These are phyloP conservation scores for Streptopelia turtur DNA, from an alignment of 2,797 vertebrate species.

Conservation along the genomic window DNA sequence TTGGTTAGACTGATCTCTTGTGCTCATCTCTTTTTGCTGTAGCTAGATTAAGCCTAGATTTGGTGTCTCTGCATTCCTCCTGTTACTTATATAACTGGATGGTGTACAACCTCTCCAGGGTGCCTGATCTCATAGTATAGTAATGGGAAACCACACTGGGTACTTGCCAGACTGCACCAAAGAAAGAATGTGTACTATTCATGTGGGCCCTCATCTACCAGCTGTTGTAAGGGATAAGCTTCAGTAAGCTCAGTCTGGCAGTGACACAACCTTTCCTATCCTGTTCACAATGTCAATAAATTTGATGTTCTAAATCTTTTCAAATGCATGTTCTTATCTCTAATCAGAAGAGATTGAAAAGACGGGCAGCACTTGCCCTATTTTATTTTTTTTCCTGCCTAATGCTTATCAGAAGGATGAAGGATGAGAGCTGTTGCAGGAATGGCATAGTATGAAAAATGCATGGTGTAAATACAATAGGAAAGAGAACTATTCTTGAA, in stretches of 20 bases:
- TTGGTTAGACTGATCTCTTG: background rate
- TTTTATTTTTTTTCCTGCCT: background rate
- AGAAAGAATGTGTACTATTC: background rate
- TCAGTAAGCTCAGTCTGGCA: background rate
- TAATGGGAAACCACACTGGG: rapidly evolving
- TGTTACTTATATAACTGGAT: background rate
- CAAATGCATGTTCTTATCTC: background rate
- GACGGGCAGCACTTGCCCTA: background rate
- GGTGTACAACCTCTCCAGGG: background rate
- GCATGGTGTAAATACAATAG: background rate
- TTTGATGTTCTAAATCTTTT: background rate
- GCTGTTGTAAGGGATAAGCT: background rate
- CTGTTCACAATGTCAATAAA: background rate
- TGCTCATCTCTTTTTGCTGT: background rate
- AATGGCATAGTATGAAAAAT: background rate
- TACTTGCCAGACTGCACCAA: background rate
- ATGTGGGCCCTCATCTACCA: background rate
- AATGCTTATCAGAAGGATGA: background rate
- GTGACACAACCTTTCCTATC: background rate
- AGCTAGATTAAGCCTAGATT: background rate
- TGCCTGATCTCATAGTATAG: background rate
- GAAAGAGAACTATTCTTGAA: background rate
- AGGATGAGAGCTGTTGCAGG: background rate
- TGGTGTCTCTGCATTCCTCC: background rate
- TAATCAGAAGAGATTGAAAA: background rate